These are phyloP conservation scores for Phenganax subtilis DNA, from an alignment of 92 coral and sea anemone species.

Conservation along the genomic window DNA sequence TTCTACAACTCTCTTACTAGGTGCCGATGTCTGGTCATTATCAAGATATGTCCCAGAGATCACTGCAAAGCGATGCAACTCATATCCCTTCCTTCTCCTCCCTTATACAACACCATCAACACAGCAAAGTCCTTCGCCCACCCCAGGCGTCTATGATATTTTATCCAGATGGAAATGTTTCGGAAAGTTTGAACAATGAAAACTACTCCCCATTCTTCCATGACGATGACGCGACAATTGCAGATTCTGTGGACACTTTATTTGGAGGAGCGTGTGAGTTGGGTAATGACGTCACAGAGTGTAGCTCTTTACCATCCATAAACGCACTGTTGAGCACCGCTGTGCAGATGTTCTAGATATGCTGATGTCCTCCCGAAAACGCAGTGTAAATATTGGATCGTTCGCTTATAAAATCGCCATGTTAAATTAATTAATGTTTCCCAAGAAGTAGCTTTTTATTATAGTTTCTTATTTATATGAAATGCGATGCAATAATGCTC, in stretches of 20 bases:
- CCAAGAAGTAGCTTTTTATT: no score
- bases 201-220: constrained; percentile 33
- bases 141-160: constrained; percentile 30
- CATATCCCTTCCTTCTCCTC: constrained; percentile 7
- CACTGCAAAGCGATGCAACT: neutral
- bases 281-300: constrained; percentile 57
- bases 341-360: constrained; percentile 53
- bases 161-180: constrained; percentile 27
- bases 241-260: constrained; percentile 78
- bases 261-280: constrained; percentile 65
- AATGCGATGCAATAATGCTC: no score
- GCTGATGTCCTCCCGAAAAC: no score
- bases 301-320: constrained; percentile 77
- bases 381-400: no score
- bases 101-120: neutral
- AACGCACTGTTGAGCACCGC: constrained; percentile 85
- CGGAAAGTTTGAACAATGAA: constrained; percentile 6
- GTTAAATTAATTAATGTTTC: no score
- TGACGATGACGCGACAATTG: constrained; percentile 77
- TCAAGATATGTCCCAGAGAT: neutral
- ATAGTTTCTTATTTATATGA: no score
- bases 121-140: constrained; percentile 12
- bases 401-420: no score
- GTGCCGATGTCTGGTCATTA: neutral
- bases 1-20: neutral